Base-by-base conservation (phyloP, 2,797 vertebrate species). In the Notoglanidium macrostoma region DNA sequence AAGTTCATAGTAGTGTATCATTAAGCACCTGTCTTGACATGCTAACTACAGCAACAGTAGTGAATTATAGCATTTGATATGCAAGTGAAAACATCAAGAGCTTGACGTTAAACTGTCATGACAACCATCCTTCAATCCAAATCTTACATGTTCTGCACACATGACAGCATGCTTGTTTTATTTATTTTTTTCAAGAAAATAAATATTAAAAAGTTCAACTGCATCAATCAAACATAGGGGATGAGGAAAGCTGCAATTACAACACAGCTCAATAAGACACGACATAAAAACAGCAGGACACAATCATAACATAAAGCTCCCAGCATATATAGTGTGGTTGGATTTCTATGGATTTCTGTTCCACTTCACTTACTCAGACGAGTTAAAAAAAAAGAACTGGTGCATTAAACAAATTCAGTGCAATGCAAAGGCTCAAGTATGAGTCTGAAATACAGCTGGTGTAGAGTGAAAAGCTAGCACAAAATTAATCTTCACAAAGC, bases 211-310 rank as follows among this genome's bases (percentile, higher is more conserved):
- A 35, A 21, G 9, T 79, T 40, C 54, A 40, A 23, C 17, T 11
- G 5, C 46, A 57, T 46, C 79, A 63, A 46, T 63, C 21, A 63
- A 57, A 79, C 51, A 59, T 17, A 15, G 77, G 46, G 19, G 14
- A 63, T 81, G 59, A 63, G 40, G 23, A 81, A 12, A n/a, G 21
- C 55, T 40, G 19, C 61, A 80, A 61, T 81, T 80, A 80, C 19
- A 78, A 14, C 21, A 59, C 23, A n/a, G 12, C 57, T 44, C 23
- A 81, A 40, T n/a, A 44, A 80, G 7, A 46, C 77, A 7, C 59
- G 55, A 79, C 11, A 59, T 26, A 59, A 23, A 59, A 59, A 63
- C 26, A 65, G 26, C 46, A 2, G 15, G 80, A 82, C 26, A 29
- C 23, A 29, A 29, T 63, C 35, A 15, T 78, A 49, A 32, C 74